These are phyloP conservation scores for Chloroceryle inda DNA, from an alignment of 2,797 vertebrate species.

Conservation along the genomic window DNA sequence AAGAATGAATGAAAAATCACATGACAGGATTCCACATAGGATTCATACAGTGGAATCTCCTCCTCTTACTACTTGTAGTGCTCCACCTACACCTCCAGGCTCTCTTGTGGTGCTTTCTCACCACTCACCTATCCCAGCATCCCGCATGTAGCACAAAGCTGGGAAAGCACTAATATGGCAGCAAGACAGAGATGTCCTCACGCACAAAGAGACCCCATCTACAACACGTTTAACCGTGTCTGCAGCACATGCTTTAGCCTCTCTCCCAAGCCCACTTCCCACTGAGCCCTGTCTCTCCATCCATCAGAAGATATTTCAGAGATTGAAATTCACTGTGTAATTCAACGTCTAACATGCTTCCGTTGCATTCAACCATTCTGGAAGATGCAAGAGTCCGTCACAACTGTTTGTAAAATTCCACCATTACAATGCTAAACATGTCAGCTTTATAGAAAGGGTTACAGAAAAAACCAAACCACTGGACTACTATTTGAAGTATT, in stretches of 20 bases:
- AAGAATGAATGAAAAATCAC: neutral
- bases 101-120: neutral
- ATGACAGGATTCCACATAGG: neutral
- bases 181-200: neutral
- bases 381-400: neutral
- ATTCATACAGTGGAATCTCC: neutral
- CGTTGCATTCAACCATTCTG: rapidly evolving
- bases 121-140: neutral
- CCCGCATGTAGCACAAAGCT: neutral
- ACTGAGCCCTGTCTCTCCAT: neutral
- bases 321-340: no score
- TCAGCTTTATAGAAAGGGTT: neutral
- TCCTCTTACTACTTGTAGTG: neutral
- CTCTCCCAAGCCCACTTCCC: no score
- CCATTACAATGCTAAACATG: neutral
- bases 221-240: rapidly evolving
- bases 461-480: neutral
- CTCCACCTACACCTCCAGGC: neutral
- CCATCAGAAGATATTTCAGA: neutral
- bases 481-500: neutral
- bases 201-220: neutral
- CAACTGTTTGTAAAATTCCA: neutral
- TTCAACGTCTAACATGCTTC: neutral
- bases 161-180: neutral
- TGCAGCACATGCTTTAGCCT: neutral